These are phyloP conservation scores for Nomada lathburiana DNA, from an alignment of 2,888 invertebrate species.

Conservation along the genomic window DNA sequence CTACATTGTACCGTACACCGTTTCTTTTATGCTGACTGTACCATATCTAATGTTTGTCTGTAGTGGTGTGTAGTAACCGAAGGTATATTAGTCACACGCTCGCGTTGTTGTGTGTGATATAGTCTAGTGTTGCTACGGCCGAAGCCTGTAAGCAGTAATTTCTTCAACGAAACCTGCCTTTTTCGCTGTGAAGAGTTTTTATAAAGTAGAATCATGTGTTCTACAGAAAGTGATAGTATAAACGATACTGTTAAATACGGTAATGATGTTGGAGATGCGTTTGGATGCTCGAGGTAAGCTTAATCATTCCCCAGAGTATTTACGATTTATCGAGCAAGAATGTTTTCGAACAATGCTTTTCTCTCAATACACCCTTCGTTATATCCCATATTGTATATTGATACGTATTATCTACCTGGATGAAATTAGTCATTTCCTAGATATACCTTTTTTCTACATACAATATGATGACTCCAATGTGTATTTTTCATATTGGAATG, in stretches of 20 bases:
- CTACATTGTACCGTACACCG: too few species aligned
- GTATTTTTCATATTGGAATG: neutral
- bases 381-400: slow-evolving; percentile 18
- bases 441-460: slow-evolving; percentile 3
- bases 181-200: neutral
- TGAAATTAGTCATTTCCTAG: neutral
- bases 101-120: slow-evolving; percentile 26
- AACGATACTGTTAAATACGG: slow-evolving; percentile 49
- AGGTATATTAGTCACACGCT: slow-evolving; percentile 32
- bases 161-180: slow-evolving; percentile 19
- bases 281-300: slow-evolving; percentile 79
- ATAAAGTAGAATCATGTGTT: slow-evolving; percentile 45
- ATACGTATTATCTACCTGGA: slow-evolving; percentile 15
- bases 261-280: slow-evolving; percentile 79
- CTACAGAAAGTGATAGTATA: slow-evolving; percentile 28
- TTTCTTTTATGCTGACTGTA: too few species aligned
- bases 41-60: neutral
- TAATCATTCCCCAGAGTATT: neutral
- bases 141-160: slow-evolving; percentile 27
- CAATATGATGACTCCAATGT: neutral
- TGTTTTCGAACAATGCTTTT: slow-evolving; percentile 17
- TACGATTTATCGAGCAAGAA: neutral
- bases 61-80: neutral
- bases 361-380: neutral
- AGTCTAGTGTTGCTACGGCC: slow-evolving; percentile 11